phyloP scores from a whole-genome alignment of 2,797 vertebrate species.

The Diglossa cyanea region DNA sequence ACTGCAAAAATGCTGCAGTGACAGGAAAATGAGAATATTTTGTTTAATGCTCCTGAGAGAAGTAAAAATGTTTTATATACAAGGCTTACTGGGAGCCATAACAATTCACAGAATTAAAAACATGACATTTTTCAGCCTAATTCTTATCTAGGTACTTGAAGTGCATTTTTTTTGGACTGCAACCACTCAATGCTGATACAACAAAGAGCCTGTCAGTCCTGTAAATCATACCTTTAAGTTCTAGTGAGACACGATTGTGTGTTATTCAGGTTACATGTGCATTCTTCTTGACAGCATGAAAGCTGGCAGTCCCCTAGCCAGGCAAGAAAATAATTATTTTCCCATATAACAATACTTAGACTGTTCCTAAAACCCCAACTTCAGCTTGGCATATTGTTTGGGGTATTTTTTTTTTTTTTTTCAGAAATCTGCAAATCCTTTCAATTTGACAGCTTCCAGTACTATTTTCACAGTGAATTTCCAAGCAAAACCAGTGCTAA shows the following conservation, averaged over 20 bases:
- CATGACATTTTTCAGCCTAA: neutral
- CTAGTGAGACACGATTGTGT: neutral
- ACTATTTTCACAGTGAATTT: neutral
- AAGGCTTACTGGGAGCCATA: neutral
- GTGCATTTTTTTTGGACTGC: neutral
- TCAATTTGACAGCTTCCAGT: neutral
- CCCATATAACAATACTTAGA: neutral
- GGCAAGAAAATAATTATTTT: neutral
- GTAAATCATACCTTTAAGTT: neutral
- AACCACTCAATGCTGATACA: neutral
- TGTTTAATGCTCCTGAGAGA: neutral
- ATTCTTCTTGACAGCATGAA: neutral
- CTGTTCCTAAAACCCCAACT: neutral
- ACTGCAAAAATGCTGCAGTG: neutral
- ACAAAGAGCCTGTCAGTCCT: neutral
- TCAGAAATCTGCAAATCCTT: neutral
- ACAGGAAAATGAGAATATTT: neutral
- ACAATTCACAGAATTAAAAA: conserved; percentile 20
- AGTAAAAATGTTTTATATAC: conserved; percentile 11
- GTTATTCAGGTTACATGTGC: neutral
- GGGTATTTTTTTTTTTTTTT: neutral
- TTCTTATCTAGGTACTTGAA: neutral
- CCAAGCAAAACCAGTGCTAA: neutral
- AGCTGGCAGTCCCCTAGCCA: neutral
- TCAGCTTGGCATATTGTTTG: neutral